A percentile compares a stretch with the other conserved stretches of the same genome.
These are phyloP conservation scores for Mohoua ochrocephala DNA, from an alignment of 2,113 vertebrate species.

Conservation along the genomic window DNA sequence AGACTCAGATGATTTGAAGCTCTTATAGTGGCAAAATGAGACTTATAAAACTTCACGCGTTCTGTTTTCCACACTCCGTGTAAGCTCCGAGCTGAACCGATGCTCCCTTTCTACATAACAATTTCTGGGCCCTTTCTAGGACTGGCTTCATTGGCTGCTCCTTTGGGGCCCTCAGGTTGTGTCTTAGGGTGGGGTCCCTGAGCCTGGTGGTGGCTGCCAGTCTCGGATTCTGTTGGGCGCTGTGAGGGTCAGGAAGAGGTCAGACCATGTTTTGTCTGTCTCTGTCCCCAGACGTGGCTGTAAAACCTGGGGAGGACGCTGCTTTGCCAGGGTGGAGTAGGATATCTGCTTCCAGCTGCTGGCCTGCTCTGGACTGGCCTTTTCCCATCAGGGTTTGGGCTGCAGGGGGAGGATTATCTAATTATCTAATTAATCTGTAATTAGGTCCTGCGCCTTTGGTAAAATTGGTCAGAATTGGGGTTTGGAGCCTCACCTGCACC, in stretches of 20 bases:
- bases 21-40: fast-evolving
- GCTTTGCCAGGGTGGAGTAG: background rate
- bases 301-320: fast-evolving
- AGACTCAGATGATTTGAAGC: background rate
- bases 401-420: background rate
- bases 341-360: background rate
- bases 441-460: background rate
- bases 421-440: background rate
- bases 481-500: background rate
- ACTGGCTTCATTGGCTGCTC: fast-evolving
- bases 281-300: background rate
- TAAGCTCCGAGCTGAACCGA: fast-evolving
- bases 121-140: fast-evolving
- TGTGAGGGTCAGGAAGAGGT: background rate
- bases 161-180: background rate
- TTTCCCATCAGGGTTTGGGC: fast-evolving
- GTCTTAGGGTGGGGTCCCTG: background rate
- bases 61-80: fast-evolving
- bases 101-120: fast-evolving
- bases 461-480: background rate
- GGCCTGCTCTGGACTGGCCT: fast-evolving
- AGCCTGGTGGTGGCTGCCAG: background rate
- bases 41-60: fast-evolving
- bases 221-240: background rate
- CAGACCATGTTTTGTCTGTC: no score